phyloP scores from a whole-genome alignment of 37 sponge, comb jelly and placozoan species.

The Eunapius fragilis region DNA sequence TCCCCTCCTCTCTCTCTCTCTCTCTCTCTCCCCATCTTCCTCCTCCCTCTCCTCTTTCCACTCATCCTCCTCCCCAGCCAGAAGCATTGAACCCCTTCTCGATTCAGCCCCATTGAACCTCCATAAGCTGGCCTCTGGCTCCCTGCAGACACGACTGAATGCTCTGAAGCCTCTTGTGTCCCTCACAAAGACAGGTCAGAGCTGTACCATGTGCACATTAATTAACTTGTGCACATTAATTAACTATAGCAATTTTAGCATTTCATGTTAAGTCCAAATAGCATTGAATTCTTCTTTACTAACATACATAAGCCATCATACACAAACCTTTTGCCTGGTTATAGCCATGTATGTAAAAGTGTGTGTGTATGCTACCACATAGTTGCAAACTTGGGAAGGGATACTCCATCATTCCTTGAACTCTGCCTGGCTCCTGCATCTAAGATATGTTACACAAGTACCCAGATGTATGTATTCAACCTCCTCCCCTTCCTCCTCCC shows the following conservation, averaged over 20 bases:
- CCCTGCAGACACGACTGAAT: neutral
- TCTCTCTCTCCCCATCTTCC: too few relatives aligned
- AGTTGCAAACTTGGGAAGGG: neutral
- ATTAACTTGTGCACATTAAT: conserved; percentile 25
- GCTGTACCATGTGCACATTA: too few relatives aligned
- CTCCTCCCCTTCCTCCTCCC: neutral
- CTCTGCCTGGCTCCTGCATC: neutral
- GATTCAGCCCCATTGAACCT: conserved; percentile 70
- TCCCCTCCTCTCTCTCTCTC: too few relatives aligned
- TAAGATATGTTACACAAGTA: neutral
- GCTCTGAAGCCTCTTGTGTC: conserved; percentile 39
- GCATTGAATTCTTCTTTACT: too few relatives aligned
- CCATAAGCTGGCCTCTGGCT: conserved; percentile 15
- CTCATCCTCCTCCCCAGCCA: too few relatives aligned
- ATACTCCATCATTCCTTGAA: neutral
- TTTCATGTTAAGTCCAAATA: too few relatives aligned
- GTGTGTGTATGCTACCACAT: conserved; percentile 32
- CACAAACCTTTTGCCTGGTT: too few relatives aligned
- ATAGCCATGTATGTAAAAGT: conserved; percentile 22
- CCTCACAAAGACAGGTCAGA: conserved; percentile 39
- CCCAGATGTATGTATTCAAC: neutral
- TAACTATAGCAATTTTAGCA: too few relatives aligned
- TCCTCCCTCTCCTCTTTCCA: too few relatives aligned
- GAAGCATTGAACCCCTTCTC: conserved; percentile 68
- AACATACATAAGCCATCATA: too few relatives aligned